phyloP scores from a whole-genome alignment of 2,888 invertebrate species.

The Mythimna loreyi region DNA sequence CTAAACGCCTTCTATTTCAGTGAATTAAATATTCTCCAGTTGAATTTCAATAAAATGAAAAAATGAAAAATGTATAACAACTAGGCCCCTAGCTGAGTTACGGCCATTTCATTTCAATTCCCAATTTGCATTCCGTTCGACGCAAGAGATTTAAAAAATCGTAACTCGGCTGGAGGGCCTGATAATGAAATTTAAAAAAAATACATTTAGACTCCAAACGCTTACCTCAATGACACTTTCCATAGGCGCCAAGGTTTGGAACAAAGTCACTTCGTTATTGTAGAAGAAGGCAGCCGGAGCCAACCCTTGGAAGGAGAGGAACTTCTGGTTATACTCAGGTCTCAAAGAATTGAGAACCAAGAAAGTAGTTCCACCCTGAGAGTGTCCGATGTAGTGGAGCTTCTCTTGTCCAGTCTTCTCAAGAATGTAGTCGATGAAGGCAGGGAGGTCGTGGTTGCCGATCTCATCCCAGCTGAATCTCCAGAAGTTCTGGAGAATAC shows the following conservation, averaged over 20 bases:
- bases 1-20: too few relatives aligned
- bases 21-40: too few relatives aligned
- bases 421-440: conserved; percentile 74
- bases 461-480: conserved; percentile 81
- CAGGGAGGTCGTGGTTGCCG: conserved; percentile 76
- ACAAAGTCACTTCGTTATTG: conserved; percentile 68
- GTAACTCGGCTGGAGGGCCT: too few relatives aligned
- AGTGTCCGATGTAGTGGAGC: conserved; percentile 82
- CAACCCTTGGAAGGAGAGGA: conserved; percentile 79
- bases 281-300: conserved; percentile 80
- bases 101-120: too few relatives aligned
- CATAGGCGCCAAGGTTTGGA: conserved; percentile 63
- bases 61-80: too few relatives aligned
- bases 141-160: too few relatives aligned
- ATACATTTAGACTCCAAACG: neutral
- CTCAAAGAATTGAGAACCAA: conserved; percentile 79
- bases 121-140: too few relatives aligned
- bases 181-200: neutral
- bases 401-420: conserved; percentile 68
- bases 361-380: conserved; percentile 82
- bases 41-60: too few relatives aligned
- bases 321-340: conserved; percentile 79
- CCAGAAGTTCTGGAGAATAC: conserved; percentile 73
- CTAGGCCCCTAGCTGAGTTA: too few relatives aligned
- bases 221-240: conserved; percentile 74